Percentiles rank a stretch among this genome's conserved stretches.
phyloP scores from a whole-genome alignment of 2,113 vertebrate species.

The Varanus salvator region DNA sequence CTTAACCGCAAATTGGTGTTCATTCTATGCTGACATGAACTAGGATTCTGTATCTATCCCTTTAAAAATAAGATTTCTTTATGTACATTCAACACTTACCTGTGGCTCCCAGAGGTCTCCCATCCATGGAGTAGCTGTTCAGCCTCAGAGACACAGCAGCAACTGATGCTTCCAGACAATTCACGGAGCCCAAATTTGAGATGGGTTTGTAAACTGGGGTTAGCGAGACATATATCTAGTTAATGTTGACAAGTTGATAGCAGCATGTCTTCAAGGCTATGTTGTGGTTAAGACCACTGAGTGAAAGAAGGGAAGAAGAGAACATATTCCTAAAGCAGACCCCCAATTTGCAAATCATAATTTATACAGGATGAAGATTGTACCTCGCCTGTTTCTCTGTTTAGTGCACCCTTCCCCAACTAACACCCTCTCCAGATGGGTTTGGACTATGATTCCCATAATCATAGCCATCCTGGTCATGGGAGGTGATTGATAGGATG shows the following conservation, averaged over 20 bases:
- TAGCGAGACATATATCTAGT: background rate
- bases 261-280: background rate
- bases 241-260: background rate
- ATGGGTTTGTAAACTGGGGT: background rate
- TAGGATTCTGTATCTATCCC: background rate
- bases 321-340: background rate
- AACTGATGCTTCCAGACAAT: background rate
- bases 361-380: background rate
- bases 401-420: background rate
- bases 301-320: background rate
- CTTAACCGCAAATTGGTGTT: background rate
- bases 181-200: background rate
- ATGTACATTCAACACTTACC: background rate
- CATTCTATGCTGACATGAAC: background rate
- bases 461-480: too few species aligned
- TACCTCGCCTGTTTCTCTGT: background rate
- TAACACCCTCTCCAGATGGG: too few species aligned
- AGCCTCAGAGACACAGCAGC: background rate
- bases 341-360: background rate
- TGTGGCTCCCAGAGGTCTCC: background rate
- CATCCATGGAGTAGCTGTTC: background rate
- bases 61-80: background rate
- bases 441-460: too few species aligned
- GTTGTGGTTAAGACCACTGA: background rate
- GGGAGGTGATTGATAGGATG: too few species aligned